These are phyloP conservation scores for Pangasius macronema DNA, from an alignment of 2,797 vertebrate species.

Conservation along the genomic window DNA sequence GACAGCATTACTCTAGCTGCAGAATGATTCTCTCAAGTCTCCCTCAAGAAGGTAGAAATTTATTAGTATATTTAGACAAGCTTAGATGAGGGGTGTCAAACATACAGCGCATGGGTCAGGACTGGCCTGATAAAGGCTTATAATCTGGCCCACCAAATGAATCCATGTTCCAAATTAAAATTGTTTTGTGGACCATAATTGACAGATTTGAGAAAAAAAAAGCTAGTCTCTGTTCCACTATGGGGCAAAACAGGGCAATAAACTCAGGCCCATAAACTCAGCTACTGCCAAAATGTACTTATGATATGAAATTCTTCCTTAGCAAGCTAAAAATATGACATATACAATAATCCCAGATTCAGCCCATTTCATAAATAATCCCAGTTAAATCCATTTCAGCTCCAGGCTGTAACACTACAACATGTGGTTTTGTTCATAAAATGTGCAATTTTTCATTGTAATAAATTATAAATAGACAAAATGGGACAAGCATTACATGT, in stretches of 20 bases:
- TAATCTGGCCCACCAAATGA: not conserved
- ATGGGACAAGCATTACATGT: not conserved
- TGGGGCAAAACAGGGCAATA: not conserved
- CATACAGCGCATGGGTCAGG: not conserved
- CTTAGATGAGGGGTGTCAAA: not conserved
- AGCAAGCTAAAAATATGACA: not conserved
- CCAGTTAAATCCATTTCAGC: not conserved
- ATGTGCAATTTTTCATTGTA: not conserved
- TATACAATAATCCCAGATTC: not conserved
- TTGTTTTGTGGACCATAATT: not conserved
- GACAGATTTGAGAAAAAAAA: not conserved
- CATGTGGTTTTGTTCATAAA: not conserved
- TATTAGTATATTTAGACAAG: not conserved
- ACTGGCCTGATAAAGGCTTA: not conserved
- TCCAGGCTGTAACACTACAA: not conserved
- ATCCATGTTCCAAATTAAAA: not conserved
- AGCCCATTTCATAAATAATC: not conserved
- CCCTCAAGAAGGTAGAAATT: conserved; percentile 13
- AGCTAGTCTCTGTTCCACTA: not conserved
- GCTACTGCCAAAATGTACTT: not conserved
- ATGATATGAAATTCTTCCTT: not conserved
- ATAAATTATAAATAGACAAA: not conserved
- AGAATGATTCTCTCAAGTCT: not conserved
- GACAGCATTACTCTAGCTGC: not conserved
- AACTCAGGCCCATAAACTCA: not conserved